A percentile compares a stretch with the other conserved stretches of the same genome.
These are phyloP conservation scores for Heterochromis multidens DNA, from an alignment of 2,113 vertebrate genomes.

Conservation along the genomic window DNA sequence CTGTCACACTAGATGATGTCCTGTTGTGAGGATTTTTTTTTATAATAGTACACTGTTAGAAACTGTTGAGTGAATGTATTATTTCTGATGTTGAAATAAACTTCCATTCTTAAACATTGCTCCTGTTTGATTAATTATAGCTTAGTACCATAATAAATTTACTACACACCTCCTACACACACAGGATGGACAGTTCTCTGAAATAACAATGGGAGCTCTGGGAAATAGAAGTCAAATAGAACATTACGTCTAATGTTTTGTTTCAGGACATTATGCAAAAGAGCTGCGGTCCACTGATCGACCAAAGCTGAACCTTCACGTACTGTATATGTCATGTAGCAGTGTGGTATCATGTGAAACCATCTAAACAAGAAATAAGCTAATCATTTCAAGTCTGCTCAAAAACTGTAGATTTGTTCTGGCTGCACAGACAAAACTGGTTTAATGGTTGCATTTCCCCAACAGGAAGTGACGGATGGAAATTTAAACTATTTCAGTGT, in stretches of 20 bases:
- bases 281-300: background rate
- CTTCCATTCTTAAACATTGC: background rate
- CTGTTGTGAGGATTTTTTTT: background rate
- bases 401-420: background rate
- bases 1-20: background rate
- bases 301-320: background rate
- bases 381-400: background rate
- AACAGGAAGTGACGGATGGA: slow-evolving; percentile 8
- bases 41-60: background rate
- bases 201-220: background rate
- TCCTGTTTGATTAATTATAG: background rate
- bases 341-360: background rate
- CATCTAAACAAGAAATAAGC: background rate
- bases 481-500: background rate
- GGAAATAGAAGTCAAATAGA: background rate
- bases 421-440: background rate
- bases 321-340: no score
- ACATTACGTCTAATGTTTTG: background rate
- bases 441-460: background rate
- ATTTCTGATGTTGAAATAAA: slow-evolving; percentile 6
- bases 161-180: no score
- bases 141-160: background rate
- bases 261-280: background rate
- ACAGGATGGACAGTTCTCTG: background rate
- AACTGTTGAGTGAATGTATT: background rate